phyloP scores from a whole-genome alignment of 2,888 invertebrate genomes.

The Julus scanicus region DNA sequence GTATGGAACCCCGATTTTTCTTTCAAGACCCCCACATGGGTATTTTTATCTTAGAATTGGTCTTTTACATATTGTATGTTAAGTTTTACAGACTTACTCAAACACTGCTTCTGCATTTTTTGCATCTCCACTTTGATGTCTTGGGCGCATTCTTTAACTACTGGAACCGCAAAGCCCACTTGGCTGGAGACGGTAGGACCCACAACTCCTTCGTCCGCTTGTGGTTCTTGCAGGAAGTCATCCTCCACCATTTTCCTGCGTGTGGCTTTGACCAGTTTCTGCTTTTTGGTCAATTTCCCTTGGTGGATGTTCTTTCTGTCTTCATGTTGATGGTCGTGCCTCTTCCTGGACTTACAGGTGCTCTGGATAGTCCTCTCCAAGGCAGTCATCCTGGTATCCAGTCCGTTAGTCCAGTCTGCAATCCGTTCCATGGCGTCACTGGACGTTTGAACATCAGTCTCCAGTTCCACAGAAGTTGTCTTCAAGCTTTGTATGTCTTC shows the following conservation, averaged over 20 bases:
- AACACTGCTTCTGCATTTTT: conserved; percentile 49
- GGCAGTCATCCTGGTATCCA: conserved; percentile 37
- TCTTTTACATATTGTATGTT: no score
- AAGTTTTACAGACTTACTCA: neutral
- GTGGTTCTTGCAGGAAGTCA: neutral
- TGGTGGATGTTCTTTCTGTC: neutral
- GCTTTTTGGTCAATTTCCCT: neutral
- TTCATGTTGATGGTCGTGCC: neutral
- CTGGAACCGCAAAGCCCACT: neutral
- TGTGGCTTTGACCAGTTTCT: neutral
- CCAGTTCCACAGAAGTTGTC: conserved; percentile 24
- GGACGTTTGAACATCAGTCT: conserved; percentile 52
- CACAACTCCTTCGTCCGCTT: conserved; percentile 24
- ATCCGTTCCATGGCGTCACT: conserved; percentile 50
- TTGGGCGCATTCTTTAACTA: neutral
- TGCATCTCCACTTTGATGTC: conserved; percentile 35
- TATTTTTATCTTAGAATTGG: no score
- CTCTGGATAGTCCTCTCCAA: conserved; percentile 47
- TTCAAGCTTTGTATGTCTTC: conserved; percentile 53
- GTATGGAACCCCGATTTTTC: no score
- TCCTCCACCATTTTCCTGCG: conserved; percentile 1
- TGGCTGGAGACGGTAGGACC: neutral
- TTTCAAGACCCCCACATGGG: no score
- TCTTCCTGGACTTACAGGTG: conserved; percentile 16
- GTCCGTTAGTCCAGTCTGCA: conserved; percentile 44